phyloP scores from a whole-genome alignment of 2,797 vertebrate genomes.

The Novumbra hubbsi region DNA sequence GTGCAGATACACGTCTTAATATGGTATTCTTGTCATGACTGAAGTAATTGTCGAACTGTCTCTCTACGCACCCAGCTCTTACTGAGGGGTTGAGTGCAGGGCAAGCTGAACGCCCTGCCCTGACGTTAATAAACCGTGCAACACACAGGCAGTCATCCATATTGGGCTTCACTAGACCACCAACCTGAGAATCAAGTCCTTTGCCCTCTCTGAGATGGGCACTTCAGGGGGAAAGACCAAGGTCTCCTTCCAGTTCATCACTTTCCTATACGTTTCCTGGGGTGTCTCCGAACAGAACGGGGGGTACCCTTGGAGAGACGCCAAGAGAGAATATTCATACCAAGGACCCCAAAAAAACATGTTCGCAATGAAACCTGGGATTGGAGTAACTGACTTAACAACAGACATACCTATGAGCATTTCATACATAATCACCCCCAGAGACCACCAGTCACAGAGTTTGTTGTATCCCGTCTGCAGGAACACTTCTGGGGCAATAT shows the following conservation, averaged over 20 bases:
- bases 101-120: no score
- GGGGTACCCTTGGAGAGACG: conserved; percentile 82
- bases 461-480: conserved; percentile 98
- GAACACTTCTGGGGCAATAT: conserved; percentile 96
- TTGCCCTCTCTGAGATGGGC: conserved; percentile 95
- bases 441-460: conserved; percentile 96
- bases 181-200: conserved; percentile 93
- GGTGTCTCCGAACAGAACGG: conserved; percentile 98
- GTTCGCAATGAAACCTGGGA: neutral
- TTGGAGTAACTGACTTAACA: conserved; percentile 78
- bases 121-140: neutral
- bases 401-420: conserved; percentile 90
- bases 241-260: conserved; percentile 99
- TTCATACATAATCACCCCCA: conserved; percentile 98
- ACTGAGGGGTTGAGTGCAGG: no score
- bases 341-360: no score
- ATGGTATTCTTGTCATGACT: neutral
- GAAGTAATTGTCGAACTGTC: neutral
- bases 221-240: conserved; percentile 96
- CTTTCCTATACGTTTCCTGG: conserved; percentile 97
- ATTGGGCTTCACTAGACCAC: conserved; percentile 25
- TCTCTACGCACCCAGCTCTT: no score
- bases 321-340: conserved; percentile 14
- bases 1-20: neutral
- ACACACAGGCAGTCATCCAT: neutral